Base-by-base conservation (phyloP, 1,140 invertebrate species). In the Gonioctena quinquepunctata region DNA sequence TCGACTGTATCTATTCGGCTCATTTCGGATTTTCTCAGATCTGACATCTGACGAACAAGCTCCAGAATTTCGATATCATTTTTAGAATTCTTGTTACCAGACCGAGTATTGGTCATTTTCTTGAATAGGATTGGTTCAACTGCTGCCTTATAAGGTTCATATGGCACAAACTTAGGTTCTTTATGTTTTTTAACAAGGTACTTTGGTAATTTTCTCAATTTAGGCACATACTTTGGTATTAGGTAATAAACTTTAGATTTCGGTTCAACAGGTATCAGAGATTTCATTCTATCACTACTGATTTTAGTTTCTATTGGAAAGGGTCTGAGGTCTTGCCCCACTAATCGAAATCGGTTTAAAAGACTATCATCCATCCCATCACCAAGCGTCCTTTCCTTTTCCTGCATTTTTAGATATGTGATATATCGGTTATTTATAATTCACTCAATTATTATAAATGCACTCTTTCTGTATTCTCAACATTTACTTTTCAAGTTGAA, bases 101-200 rank as follows among this genome's bases (percentile, higher is more conserved):
- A 13, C 16, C 1, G 33, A 42, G 16, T 75, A 28, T 11, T 50
- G 1, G 21, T 13, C n/a, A 22, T 49, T 69, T 66, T 71, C 23
- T 68, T 65, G 76, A 89, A 87, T 52, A 91, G 85, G 68, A 95
- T 91, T 52, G 92, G 92, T 81, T 91, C 92, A 0, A 94, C 91
- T 71, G 94, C 93, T 64, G 89, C 93, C 79, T 94, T 92, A 77
- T 95, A 96, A 0, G 94, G 94, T 78, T 96, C 94, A 76, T 93
- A 95, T 1, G 94, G 94, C 19, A 96, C 88, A 84, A 96, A 96
- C 80, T 93, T 94, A 1, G 93, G 91, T 76, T 91, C 90, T 77
- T 91, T 93, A 0, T 86, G 87, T 81, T 90, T 90, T 28, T 71
- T 68, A 13, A 75, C 61, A 25, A 79, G 65, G 62, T 76, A 81